A percentile compares a stretch with the other conserved stretches of the same genome.
These are phyloP conservation scores for Drosophila neotestacea DNA, from an alignment of 2,888 invertebrate species.

Conservation along the genomic window DNA sequence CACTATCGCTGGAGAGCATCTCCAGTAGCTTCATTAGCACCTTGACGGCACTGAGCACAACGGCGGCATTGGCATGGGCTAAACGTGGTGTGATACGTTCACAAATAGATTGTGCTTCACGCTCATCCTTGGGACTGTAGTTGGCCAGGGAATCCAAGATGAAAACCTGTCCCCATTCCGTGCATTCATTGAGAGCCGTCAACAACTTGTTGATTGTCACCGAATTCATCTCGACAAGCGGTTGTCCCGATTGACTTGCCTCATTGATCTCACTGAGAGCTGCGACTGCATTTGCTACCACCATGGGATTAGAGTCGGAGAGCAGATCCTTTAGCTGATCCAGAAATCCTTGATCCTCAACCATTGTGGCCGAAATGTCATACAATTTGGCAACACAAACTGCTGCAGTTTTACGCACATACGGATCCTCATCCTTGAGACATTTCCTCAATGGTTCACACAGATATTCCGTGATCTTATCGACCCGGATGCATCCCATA, in stretches of 20 bases:
- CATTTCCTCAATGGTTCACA: slow-evolving; percentile 99
- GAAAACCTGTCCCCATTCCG: slow-evolving; percentile 99
- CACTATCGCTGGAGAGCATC: slow-evolving; percentile 96
- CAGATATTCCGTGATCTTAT: slow-evolving; percentile 99
- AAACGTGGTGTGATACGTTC: slow-evolving; percentile 98
- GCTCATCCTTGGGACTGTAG: slow-evolving; percentile 97
- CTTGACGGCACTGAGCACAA: slow-evolving; percentile 99
- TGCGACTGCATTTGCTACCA: slow-evolving; percentile 99
- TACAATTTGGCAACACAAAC: slow-evolving; percentile 99
- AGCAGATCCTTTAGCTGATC: slow-evolving; percentile 98
- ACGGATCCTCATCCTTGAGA: slow-evolving; percentile 97
- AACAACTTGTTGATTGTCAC: slow-evolving; percentile 98
- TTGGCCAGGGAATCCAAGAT: slow-evolving; percentile 98
- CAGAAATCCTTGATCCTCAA: slow-evolving; percentile 93
- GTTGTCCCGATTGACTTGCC: slow-evolving; percentile 97
- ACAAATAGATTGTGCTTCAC: slow-evolving; percentile 99
- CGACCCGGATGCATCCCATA: slow-evolving; percentile 99
- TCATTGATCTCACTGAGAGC: slow-evolving; percentile 99
- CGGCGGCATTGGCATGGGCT: slow-evolving; percentile 99
- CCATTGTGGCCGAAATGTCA: slow-evolving; percentile 94
- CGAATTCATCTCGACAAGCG: slow-evolving; percentile 97
- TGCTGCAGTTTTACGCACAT: slow-evolving; percentile 99
- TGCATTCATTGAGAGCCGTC: slow-evolving; percentile 99
- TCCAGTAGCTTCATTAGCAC: slow-evolving; percentile 99
- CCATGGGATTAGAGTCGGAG: slow-evolving; percentile 99